Conservation (phyloP, 2,797 vertebrate genomes). For the Melopsittacus undulatus region DNA sequence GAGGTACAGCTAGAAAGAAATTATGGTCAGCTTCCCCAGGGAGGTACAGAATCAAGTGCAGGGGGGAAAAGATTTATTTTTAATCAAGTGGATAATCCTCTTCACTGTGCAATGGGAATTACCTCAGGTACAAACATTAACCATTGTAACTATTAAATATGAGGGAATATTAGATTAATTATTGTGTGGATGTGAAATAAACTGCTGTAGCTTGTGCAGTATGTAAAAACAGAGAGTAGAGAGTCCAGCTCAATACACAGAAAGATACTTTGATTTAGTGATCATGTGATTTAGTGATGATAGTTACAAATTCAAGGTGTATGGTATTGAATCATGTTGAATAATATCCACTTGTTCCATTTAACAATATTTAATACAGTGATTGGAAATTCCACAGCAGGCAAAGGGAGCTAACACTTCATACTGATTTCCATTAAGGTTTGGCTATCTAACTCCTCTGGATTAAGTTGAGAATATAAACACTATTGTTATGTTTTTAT, state of each 20-base stretch:
- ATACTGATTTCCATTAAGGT: neutral
- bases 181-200: slow-evolving; percentile 55
- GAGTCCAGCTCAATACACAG: slow-evolving; percentile 43
- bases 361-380: slow-evolving; percentile 23
- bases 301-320: slow-evolving; percentile 31
- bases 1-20: slow-evolving; percentile 28
- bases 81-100: slow-evolving; percentile 67
- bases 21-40: slow-evolving; percentile 60
- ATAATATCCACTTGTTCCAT: neutral
- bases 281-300: neutral
- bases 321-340: slow-evolving; percentile 15
- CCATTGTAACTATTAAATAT: slow-evolving; percentile 51
- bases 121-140: slow-evolving; percentile 62
- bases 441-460: neutral
- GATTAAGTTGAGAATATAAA: neutral
- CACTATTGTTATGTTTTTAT: neutral
- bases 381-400: neutral
- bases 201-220: slow-evolving; percentile 9
- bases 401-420: neutral
- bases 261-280: slow-evolving; percentile 50
- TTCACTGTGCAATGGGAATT: slow-evolving; percentile 48
- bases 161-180: slow-evolving; percentile 65
- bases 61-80: slow-evolving; percentile 71
- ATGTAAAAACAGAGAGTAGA: neutral
- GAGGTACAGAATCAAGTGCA: slow-evolving; percentile 43